A percentile compares a stretch with the other conserved stretches of the same genome.
Conservation (phyloP, 2,113 vertebrate species). For the Lycaon pictus region DNA sequence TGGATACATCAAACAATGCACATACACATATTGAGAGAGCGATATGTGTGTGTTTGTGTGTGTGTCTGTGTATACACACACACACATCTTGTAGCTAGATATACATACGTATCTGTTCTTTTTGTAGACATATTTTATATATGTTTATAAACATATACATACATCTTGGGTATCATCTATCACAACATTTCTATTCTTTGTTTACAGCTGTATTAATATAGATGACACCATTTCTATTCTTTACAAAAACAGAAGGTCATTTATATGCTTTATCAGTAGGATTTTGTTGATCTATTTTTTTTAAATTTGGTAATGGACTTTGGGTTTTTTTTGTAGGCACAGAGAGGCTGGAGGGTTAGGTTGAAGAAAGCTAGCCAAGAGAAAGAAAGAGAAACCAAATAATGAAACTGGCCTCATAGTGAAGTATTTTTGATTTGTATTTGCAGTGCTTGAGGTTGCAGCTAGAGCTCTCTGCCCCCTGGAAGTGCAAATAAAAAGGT, state of each 20-base stretch:
- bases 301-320: not conserved
- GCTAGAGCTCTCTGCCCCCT: not conserved
- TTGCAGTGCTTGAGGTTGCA: not conserved
- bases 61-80: not conserved
- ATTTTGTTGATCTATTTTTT: not conserved
- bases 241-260: not conserved
- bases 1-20: not conserved
- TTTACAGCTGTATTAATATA: not conserved
- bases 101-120: not conserved
- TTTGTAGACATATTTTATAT: not conserved
- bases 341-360: not conserved
- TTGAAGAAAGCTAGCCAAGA: not conserved
- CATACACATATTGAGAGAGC: not conserved
- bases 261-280: not conserved
- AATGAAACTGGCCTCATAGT: not conserved
- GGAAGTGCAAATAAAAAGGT: constrained; percentile 34
- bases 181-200: not conserved
- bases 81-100: no score
- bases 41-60: not conserved
- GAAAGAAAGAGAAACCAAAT: not conserved
- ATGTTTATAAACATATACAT: not conserved
- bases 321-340: not conserved
- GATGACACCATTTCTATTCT: not conserved
- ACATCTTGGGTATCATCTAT: not conserved
- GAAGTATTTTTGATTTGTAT: not conserved